Conservation (phyloP, 2,797 vertebrate species). For the Rhyacichthys aspro region DNA sequence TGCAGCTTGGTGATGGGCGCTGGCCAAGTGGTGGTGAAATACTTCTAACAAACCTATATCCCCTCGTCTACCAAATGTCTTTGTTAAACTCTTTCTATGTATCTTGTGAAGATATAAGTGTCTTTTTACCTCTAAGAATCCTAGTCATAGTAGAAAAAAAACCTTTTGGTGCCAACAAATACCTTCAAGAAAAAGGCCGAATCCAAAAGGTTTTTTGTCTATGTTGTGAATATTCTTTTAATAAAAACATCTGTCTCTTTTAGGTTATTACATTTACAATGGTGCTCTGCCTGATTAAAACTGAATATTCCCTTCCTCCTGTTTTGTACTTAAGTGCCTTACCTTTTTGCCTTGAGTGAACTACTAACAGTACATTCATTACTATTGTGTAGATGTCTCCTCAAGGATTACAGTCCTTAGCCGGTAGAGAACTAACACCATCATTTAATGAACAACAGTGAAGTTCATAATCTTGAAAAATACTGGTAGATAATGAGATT, state of each 20-base stretch:
- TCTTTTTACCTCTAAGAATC: slow-evolving; percentile 8
- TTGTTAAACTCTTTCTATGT: slow-evolving; percentile 4
- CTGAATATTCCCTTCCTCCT: slow-evolving; percentile 9
- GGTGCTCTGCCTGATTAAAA: slow-evolving; percentile 47
- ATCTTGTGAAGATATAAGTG: neutral
- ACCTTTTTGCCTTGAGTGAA: slow-evolving; percentile 4
- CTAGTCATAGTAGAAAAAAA: slow-evolving; percentile 24
- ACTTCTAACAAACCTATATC: slow-evolving; percentile 18
- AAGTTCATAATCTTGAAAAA: slow-evolving; percentile 54
- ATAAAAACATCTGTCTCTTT: slow-evolving; percentile 36
- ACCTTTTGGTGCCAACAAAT: slow-evolving; percentile 44
- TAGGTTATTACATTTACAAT: slow-evolving; percentile 46
- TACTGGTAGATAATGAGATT: slow-evolving; percentile 47
- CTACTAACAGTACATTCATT: slow-evolving; percentile 25
- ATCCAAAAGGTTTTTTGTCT: slow-evolving; percentile 55
- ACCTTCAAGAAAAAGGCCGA: neutral
- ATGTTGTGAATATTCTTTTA: slow-evolving; percentile 13
- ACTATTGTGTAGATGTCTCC: slow-evolving; percentile 10
- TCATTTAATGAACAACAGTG: neutral
- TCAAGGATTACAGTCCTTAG: slow-evolving; percentile 1
- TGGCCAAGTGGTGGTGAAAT: slow-evolving; percentile 64
- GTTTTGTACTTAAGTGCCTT: slow-evolving; percentile 12
- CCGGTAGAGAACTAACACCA: slow-evolving; percentile 26
- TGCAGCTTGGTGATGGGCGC: slow-evolving; percentile 55
- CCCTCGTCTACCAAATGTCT: slow-evolving; percentile 9